Evolutionary conservation across 2,797 vertebrate species (phyloP), one percentile per base, ranked within the genome.

Genomic region (Spheniscus humboldti): DNA sequence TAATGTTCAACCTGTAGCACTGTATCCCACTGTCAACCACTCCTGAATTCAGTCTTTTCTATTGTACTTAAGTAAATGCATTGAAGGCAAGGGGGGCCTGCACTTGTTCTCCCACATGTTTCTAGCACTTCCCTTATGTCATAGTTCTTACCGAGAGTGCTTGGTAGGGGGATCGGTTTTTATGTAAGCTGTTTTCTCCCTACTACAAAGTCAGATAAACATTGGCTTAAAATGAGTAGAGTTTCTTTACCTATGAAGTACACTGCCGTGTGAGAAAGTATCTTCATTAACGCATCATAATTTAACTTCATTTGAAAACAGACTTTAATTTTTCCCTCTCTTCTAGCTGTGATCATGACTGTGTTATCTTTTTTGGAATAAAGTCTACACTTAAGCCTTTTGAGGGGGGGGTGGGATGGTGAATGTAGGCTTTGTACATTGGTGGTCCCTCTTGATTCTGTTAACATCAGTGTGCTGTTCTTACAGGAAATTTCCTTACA

Each of bases 231-330:
- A 95, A 75, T 72, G 30, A 75, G 22, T 20, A 52, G 45, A 64
- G 28, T 72, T 94, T 91, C 63, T 86, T 92, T 67, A 88, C 39
- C 69, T 18, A 22, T 88, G 47, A 96, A 89, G 18, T 86, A 86
- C 77, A 52, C 66, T 86, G 68, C 71, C 60, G 23, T 37, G 33
- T 93, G 71, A 73, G 78, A 94, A 86, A 86, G 35, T 92, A 43
- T 74, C 33, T 82, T 79, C 53, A 57, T 68, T 96, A 95, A 86
- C 41, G 41, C 88, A 94, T 97, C 96, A 91, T 95, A 93, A 96
- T 97, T 98, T 97, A 79, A 96, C 94, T 97, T 97, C 59, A 90
- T 97, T 97, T 97, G 94, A 96, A 97, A 96, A 94, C 63, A 84
- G 89, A 88, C 55, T 88, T 96, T 94, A 91, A 47, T 87, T 90